A percentile compares a stretch with the other conserved stretches of the same genome.
These are phyloP conservation scores for Cactoblastis cactorum DNA, from an alignment of 2,888 invertebrate species.

Conservation along the genomic window DNA sequence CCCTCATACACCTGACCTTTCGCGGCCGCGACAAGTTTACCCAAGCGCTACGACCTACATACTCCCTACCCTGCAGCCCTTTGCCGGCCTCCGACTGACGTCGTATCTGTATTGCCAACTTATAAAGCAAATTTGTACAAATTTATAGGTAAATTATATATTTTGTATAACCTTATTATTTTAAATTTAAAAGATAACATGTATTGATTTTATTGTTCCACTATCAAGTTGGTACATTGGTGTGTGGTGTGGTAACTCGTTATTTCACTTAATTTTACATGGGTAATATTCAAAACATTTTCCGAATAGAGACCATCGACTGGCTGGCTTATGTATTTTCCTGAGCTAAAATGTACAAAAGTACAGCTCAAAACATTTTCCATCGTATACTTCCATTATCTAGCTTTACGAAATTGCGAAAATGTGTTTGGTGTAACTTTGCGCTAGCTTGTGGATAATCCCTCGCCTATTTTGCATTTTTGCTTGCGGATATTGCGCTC, in stretches of 20 bases:
- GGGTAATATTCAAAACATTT: no score
- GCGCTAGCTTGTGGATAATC: not conserved
- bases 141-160: no score
- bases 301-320: no score
- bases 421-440: constrained; percentile 1
- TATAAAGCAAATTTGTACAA: not conserved
- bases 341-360: not conserved
- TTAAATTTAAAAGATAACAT: no score
- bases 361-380: not conserved
- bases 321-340: no score
- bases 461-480: constrained; percentile 11
- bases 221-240: no score
- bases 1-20: constrained; percentile 78
- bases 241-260: no score
- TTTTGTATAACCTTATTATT: no score
- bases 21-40: constrained; percentile 70
- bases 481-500: constrained; percentile 5
- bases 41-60: constrained; percentile 75
- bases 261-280: no score
- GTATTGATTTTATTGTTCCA: no score
- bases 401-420: not conserved
- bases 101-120: constrained; percentile 1
- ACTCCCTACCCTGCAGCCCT: constrained; percentile 45
- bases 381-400: not conserved
- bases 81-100: constrained; percentile 27